Evolutionary conservation across 2,113 vertebrate species (phyloP), one percentile per base, ranked within the genome.

Genomic region (Seriola quinqueradiata): DNA sequence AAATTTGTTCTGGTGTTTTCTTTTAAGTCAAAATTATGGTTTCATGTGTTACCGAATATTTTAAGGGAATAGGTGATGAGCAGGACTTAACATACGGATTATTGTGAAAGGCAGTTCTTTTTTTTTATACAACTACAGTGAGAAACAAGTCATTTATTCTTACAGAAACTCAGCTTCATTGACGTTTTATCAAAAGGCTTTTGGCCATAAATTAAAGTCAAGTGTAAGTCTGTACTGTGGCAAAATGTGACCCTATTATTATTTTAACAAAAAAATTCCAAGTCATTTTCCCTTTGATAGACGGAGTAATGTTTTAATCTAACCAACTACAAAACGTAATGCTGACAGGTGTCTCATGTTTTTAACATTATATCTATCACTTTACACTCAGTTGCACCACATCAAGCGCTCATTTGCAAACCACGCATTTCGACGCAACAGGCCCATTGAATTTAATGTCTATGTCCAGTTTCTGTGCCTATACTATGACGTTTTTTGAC

Each of bases 1-100:
- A 88, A 81, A 95, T 94, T 93, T 88, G 92, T 90, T 91, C 90
- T 93, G 95, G 88, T 88, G 75, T 72, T 92, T 84, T 73, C 72
- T 92, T 84, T 91, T 66, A 92, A 91, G 84, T 86, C 63, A 72
- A 86, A 84, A 74, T 78, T 28, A 55, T 80, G 19, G 28, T 79
- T 81, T 77, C 73, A 72, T 87, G 78, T 81, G 63, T 50, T 46
- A 58, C 69, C 44, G 59, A 90, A 82, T 72, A 77, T 68, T 67
- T 82, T 17, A 40, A 69, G 5, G 32, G 14, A 63, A 55, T 28
- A 75, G 55, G 5, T 48, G 25, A 78, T 40, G 60, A 4, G 21
- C 16, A 3, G 32, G 16, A 34, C 7, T 10, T 9, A 8, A n/a
- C 23, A 16, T 1, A 25, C 8, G 12, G 13, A 28, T 11, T 11